A percentile compares a stretch with the other conserved stretches of the same genome.
Conservation (phyloP, 2,113 vertebrate genomes). For the Cepphus grylle region DNA sequence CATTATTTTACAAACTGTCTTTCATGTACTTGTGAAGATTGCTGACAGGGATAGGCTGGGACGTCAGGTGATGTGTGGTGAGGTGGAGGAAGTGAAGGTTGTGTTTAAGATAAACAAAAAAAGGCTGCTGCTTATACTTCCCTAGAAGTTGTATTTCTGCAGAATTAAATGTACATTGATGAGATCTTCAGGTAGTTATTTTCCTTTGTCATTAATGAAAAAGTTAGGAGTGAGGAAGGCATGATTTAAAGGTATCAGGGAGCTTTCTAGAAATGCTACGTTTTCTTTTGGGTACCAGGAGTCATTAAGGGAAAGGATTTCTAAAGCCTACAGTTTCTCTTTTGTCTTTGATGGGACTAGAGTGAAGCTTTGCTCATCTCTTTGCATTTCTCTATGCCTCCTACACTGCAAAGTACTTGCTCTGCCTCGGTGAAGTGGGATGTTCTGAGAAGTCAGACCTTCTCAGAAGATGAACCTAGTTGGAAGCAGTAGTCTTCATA, state of each 20-base stretch:
- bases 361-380: not conserved
- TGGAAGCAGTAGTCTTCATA: not conserved
- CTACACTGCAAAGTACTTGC: not conserved
- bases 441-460: slow-evolving; percentile 7
- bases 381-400: not conserved
- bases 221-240: not conserved
- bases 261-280: not conserved
- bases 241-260: not conserved
- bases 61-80: not conserved
- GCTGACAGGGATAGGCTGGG: not conserved
- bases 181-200: not conserved
- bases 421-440: not conserved
- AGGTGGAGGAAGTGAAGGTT: not conserved
- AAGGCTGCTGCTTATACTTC: not conserved
- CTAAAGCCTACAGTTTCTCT: not conserved
- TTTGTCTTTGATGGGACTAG: not conserved
- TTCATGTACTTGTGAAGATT: not conserved
- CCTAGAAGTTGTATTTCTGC: not conserved
- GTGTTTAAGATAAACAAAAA: not conserved
- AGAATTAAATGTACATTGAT: not conserved
- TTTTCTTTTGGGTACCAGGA: not conserved
- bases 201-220: not conserved
- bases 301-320: not conserved
- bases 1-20: not conserved
- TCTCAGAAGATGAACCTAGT: not conserved